Base-by-base conservation (phyloP, 2,113 vertebrate species). In the Salvelinus alpinus region DNA sequence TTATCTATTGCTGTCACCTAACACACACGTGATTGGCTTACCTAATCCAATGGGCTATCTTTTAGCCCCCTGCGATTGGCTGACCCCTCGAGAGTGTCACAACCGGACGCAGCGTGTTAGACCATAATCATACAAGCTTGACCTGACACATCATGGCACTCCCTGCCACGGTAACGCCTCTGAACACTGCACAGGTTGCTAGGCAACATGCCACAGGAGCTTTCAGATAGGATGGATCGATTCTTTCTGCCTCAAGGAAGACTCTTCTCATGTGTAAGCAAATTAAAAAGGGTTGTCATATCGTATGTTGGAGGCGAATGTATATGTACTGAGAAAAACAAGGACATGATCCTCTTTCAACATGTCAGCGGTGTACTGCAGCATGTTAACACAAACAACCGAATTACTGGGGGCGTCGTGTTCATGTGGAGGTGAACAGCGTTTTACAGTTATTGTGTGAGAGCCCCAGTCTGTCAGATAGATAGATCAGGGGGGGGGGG, bases 101-200 rank as follows among this genome's bases (percentile, higher is more conserved):
- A 70, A 51, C 70, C 66, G 72, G 73, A 81, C 88, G 84, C 88
- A 84, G 84, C 71, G 74, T 80, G 83, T 86, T 85, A 75, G 78
- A 83, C 84, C 76, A 78, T 88, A 90, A 92, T 91, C 90, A 86
- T 80, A 78, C 83, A 70, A 84, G 87, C 81, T 78, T 90, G 91
- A 92, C 91, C 90, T 87, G 89, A 92, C 90, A 87, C 75, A 79
- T 85, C 76, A 74, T 86, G 89, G 89, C 86, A 80, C 85, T 34
- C 82, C 71, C 80, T 75, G 76, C 85, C 83, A 78, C 5, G 6
- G 54, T 82, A 66, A 67, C 71, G 72, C 85, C 85, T 81, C 77
- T 91, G 85, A 80, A 80, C 69, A 1, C 22, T 47, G 84, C 81
- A 76, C 84, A 69, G 65, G 92, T 93, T 92, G 83, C 87, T 79